Base-by-base conservation (phyloP, 2,888 invertebrate genomes). In the Diarsia rubi region DNA sequence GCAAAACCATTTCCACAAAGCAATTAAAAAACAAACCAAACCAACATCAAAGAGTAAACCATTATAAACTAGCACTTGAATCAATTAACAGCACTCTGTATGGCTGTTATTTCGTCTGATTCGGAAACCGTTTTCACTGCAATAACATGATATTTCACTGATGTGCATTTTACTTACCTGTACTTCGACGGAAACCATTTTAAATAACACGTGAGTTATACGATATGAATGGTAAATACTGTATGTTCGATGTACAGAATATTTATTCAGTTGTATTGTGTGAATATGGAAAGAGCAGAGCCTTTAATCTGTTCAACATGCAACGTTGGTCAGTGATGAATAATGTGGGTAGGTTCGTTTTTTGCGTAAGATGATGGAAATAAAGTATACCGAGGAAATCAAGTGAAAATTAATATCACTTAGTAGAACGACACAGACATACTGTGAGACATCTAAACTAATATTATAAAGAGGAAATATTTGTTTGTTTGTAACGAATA, bases 31-130 rank as follows among this genome's bases (percentile, higher is more conserved):
- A 52, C 8, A 31, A 6, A 65, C 37, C 19, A 9, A 27, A 71
- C 27, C 21, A 69, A 66, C 45, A 72, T 75, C 77, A 81, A 76
- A 75, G 68, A 70, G 75, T 69, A 67, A 31, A 57, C 47, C 79
- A 82, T 85, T 87, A 88, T 87, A n/a, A n/a, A 60, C 60, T 88
- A 87, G 82, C 86, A 86, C 85, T 89, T 90, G 84, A 89, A 89
- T 86, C 87, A 90, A 88, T 87, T 83, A 88, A 87, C 82, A 82
- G 81, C 79, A 78, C 80, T 84, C 82, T 66, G 78, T 73, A 54
- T 65, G 68, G 16, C 54, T 72, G 49, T 71, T 66, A 66, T 77
- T 81, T 2, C 44, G 27, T 70, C 52, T 60, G 73, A 64, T 64
- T 69, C 60, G 19, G n/a, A 67, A 74, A 68, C 31, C 16, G 52